phyloP scores from a whole-genome alignment of 2,888 invertebrate genomes.

The Polydrusus cervinus region DNA sequence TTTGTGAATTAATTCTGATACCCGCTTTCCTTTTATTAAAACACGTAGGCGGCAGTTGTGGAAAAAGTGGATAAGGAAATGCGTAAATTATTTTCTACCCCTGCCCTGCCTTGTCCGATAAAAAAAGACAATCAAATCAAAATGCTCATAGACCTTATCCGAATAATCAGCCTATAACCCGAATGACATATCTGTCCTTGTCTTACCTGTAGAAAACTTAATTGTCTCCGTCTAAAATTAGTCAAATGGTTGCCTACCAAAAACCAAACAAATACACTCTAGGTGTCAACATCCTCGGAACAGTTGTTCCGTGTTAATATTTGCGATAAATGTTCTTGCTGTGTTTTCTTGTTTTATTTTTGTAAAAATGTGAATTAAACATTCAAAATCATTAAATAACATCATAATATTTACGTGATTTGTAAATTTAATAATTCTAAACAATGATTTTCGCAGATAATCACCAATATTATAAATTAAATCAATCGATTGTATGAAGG shows the following conservation, averaged over 20 bases:
- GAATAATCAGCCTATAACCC: background rate
- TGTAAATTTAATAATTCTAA: background rate
- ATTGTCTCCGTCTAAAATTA: background rate
- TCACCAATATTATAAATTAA: constrained; percentile 12
- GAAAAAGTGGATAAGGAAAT: too few species aligned
- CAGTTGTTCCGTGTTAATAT: constrained; percentile 15
- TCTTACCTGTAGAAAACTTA: background rate
- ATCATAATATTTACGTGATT: constrained; percentile 15
- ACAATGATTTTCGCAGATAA: constrained; percentile 2
- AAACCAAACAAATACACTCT: constrained; percentile 9
- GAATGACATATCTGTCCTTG: background rate
- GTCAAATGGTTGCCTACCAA: background rate
- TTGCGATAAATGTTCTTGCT: background rate
- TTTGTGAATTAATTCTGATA: too few species aligned
- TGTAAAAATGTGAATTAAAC: constrained; percentile 11
- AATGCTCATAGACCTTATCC: background rate
- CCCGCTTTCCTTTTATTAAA: too few species aligned
- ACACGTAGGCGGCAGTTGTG: too few species aligned
- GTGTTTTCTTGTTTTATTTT: constrained; percentile 8
- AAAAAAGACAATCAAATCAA: constrained; percentile 6
- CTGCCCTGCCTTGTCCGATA: constrained; percentile 13
- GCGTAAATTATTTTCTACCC: background rate
- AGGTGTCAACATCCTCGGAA: constrained; percentile 28
- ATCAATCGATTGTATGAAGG: constrained; percentile 21
- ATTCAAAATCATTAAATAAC: background rate